Evolutionary conservation across 2,797 vertebrate genomes (phyloP), one percentile per base, ranked within the genome.

Genomic region (Adrianichthys oophorus): DNA sequence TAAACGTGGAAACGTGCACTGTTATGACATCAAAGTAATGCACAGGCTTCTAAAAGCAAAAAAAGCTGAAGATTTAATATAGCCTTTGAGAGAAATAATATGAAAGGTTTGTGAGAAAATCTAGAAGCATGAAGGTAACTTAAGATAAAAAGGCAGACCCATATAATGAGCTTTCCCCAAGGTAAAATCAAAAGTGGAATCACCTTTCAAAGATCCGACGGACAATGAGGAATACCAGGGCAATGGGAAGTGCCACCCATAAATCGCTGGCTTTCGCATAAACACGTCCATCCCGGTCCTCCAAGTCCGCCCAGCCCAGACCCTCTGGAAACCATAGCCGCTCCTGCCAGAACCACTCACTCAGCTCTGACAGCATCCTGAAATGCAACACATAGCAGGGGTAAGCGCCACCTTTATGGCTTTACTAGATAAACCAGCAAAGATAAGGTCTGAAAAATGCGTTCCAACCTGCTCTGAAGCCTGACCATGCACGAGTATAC

Each of bases 331-430:
- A 93, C 97, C 97, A 99, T 18, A 96, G 93, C 62, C 84, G 87
- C 68, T 98, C 95, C 92, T 95, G 95, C 97, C 97, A 99, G 78
- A 98, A 97, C 67, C 91, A 93, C 41, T 93, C 91, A 32, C 93
- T 95, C 68, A 98, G 70, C 32, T 85, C 91, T 56, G 85, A 90
- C 49, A 97, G 88, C 96, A 98, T 98, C 78, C 95, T 97, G 81
- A 48, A 68, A 65, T 42, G 69, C 40, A 48, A 2, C 15, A 26
- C 41, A 59, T 60, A 68, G 18, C 24, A 23, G 15, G 19, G 43
- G 15, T 71, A n/a, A 72, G 45, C 43, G 60, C 5, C 45, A 50
- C 8, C 19, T 55, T 44, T 43, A 14, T 8, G 8, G 8, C 14
- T 55, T 65, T 56, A 55, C 53, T 24, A 47, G 26, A 21, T 21